These are phyloP conservation scores for Noctua comes DNA, from an alignment of 2,888 invertebrate species.

Conservation along the genomic window DNA sequence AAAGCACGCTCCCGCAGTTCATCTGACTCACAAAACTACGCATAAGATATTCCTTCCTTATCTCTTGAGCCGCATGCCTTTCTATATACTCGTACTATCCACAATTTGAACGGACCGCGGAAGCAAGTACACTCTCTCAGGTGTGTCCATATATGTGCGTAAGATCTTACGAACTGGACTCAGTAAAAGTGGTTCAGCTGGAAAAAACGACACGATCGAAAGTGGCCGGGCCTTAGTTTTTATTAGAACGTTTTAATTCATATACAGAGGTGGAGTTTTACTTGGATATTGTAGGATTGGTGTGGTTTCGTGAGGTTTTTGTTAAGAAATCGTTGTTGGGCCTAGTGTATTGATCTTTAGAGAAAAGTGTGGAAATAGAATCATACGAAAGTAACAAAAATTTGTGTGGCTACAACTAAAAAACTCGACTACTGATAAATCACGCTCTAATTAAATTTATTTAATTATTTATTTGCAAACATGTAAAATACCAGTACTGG, in stretches of 20 bases:
- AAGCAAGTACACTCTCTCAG: slow-evolving; percentile 40
- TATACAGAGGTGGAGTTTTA: slow-evolving; percentile 23
- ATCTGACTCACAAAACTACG: not conserved
- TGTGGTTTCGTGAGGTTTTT: slow-evolving; percentile 9
- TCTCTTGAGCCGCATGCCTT: slow-evolving; percentile 20
- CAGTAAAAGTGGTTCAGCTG: slow-evolving; percentile 72
- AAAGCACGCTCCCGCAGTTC: not conserved
- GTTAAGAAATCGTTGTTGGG: not conserved
- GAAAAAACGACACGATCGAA: slow-evolving; percentile 69
- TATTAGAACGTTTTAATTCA: slow-evolving; percentile 45
- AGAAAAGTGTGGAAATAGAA: not conserved
- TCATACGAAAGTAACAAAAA: not conserved
- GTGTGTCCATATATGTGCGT: slow-evolving; percentile 65
- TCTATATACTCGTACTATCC: not conserved
- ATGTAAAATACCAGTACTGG: too few species aligned
- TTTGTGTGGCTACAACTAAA: too few species aligned
- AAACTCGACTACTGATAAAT: too few species aligned
- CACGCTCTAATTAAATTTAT: too few species aligned
- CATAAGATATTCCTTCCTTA: slow-evolving; percentile 37
- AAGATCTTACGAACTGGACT: slow-evolving; percentile 54
- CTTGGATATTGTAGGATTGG: slow-evolving; percentile 19
- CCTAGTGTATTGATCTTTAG: not conserved
- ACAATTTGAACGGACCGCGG: slow-evolving; percentile 48
- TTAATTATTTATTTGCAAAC: too few species aligned
- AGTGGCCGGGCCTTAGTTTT: slow-evolving; percentile 64